phyloP scores from a whole-genome alignment of 2,113 vertebrate genomes.

The Bujurquina vittata region DNA sequence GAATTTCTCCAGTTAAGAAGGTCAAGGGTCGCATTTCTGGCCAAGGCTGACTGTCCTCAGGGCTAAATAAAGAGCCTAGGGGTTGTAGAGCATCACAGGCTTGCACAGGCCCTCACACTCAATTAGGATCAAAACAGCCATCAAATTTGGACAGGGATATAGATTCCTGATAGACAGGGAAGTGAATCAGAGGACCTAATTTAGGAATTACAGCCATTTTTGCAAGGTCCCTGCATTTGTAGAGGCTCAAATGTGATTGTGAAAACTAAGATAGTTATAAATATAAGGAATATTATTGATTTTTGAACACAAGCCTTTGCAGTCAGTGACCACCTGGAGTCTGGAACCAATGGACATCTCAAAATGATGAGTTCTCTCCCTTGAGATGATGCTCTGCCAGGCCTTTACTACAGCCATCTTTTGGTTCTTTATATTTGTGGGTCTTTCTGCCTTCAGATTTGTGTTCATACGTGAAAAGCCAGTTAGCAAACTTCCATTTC shows the following conservation, averaged over 20 bases:
- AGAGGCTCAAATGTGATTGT: background rate
- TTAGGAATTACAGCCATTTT: background rate
- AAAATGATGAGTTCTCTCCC: slow-evolving; percentile 2
- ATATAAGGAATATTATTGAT: background rate
- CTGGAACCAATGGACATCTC: background rate
- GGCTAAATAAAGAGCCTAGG: slow-evolving; percentile 81
- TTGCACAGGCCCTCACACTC: slow-evolving; percentile 54
- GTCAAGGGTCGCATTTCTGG: slow-evolving; percentile 80
- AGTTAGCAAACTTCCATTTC: no score
- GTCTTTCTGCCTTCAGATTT: background rate
- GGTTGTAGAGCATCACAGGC: slow-evolving; percentile 62
- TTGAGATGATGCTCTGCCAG: background rate
- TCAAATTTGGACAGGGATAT: slow-evolving; percentile 52
- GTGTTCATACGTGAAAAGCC: no score
- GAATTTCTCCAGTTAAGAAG: slow-evolving; percentile 78
- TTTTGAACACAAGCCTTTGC: background rate
- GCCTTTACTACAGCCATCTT: background rate
- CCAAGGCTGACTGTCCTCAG: slow-evolving; percentile 75
- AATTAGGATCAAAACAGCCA: slow-evolving; percentile 70
- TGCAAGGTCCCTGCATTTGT: background rate
- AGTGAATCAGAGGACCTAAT: slow-evolving; percentile 9
- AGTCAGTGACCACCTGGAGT: background rate
- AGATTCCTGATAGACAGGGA: slow-evolving; percentile 25
- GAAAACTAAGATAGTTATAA: background rate
- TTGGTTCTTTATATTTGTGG: background rate